A percentile compares a stretch with the other conserved stretches of the same genome.
These are phyloP conservation scores for Flexamia atlantica DNA, from an alignment of 2,888 invertebrate species.

Conservation along the genomic window DNA sequence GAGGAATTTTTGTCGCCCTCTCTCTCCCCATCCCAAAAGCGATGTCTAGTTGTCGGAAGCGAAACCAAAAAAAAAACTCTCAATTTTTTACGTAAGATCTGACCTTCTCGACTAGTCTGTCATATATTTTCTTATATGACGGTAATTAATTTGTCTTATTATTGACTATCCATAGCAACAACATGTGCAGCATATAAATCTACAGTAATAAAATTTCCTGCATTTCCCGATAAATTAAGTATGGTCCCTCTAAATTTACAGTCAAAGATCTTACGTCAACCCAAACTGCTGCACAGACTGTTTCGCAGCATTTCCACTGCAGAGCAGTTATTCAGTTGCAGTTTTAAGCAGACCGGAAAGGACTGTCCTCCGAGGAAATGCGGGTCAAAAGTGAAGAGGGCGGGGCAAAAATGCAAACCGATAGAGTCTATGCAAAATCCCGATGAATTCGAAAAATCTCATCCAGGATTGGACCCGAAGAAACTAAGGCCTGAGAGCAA, in stretches of 20 bases:
- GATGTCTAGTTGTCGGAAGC: no score
- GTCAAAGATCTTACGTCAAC: not conserved
- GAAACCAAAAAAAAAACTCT: no score
- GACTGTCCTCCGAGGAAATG: not conserved
- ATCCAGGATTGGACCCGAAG: not conserved
- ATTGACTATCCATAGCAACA: conserved; percentile 36
- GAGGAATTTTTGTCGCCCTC: no score
- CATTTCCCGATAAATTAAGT: not conserved
- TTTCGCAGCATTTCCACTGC: not conserved
- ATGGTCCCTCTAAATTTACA: conserved; percentile 16
- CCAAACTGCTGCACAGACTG: not conserved
- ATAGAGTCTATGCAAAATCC: not conserved
- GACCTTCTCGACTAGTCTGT: no score
- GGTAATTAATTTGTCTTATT: not conserved
- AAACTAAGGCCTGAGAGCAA: not conserved
- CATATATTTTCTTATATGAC: no score
- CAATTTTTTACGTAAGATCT: no score
- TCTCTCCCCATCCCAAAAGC: no score
- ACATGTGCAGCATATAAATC: not conserved
- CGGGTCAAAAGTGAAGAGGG: not conserved
- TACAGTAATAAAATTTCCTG: not conserved
- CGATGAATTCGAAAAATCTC: not conserved
- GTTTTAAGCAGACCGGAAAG: not conserved
- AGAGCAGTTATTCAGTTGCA: not conserved
- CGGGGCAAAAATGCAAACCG: not conserved